Evolutionary conservation across 2,797 vertebrate genomes (phyloP).

Genomic region (Sphenopsis melanotis): DNA sequence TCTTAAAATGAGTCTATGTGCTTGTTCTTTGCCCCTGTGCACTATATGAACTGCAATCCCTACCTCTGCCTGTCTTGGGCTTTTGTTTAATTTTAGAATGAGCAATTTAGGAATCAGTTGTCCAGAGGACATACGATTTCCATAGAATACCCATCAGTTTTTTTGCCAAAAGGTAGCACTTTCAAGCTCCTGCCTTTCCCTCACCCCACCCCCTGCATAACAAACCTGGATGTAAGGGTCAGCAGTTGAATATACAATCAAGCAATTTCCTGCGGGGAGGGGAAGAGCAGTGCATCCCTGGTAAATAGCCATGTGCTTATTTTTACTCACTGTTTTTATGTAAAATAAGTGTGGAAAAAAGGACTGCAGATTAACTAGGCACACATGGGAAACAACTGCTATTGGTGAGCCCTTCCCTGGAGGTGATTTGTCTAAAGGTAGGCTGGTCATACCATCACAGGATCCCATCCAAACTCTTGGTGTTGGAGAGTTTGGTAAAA

Average conservation of each 20-base stretch:
- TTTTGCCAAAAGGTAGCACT: background rate
- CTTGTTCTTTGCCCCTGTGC: background rate
- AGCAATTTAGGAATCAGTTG: background rate
- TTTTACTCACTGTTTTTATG: background rate
- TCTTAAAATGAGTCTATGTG: background rate
- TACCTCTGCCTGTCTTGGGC: background rate
- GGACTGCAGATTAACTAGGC: background rate
- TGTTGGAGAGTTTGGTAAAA: background rate
- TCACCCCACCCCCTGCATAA: rapidly evolving
- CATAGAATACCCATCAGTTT: rapidly evolving
- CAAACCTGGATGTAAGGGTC: background rate
- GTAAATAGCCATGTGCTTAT: background rate
- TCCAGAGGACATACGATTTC: background rate
- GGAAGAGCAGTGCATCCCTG: background rate
- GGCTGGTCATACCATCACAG: background rate
- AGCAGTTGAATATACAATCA: background rate
- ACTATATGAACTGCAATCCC: background rate
- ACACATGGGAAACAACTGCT: background rate
- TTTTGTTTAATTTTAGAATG: background rate
- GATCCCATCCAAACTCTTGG: background rate
- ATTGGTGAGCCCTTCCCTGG: background rate
- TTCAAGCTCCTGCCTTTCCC: background rate
- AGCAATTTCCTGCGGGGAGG: background rate
- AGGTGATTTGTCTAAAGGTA: background rate
- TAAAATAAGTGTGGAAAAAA: background rate